Evolutionary conservation across 1,140 invertebrate genomes (phyloP).

Genomic region (Drosophila punjabiensis): DNA sequence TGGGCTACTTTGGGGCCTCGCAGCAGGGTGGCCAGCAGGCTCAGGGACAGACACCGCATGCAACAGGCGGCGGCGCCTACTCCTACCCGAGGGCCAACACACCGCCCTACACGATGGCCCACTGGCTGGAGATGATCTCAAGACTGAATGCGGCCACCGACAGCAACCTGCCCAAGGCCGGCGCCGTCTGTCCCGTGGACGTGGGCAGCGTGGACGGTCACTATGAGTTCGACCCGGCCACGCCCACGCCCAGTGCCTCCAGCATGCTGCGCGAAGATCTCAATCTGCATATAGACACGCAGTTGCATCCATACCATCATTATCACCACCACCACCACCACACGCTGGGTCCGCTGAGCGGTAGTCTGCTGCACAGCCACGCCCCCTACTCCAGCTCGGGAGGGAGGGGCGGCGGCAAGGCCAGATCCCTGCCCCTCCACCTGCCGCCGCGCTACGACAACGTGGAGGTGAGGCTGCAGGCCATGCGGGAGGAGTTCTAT

Average conservation of each 20-base stretch:
- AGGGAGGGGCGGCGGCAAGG: slow-evolving; percentile 33
- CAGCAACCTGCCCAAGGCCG: slow-evolving; percentile 84
- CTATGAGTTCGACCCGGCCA: slow-evolving; percentile 96
- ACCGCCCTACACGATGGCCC: slow-evolving; percentile 87
- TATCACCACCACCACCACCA: slow-evolving; percentile 59
- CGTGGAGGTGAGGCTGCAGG: slow-evolving; percentile 95
- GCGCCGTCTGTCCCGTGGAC: slow-evolving; percentile 87
- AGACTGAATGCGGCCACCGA: slow-evolving; percentile 86
- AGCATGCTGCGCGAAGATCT: slow-evolving; percentile 86
- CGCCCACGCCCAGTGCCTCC: slow-evolving; percentile 88
- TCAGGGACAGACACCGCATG: slow-evolving; percentile 62
- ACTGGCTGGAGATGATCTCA: slow-evolving; percentile 88
- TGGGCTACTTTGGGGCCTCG: slow-evolving; percentile 55
- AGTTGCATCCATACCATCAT: slow-evolving; percentile 40
- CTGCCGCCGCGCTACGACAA: slow-evolving; percentile 90
- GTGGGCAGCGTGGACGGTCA: slow-evolving; percentile 96
- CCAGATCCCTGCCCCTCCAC: slow-evolving; percentile 73
- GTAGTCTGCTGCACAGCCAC: slow-evolving; percentile 85
- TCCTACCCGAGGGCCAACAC: slow-evolving; percentile 77
- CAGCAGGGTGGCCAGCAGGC: slow-evolving; percentile 55
- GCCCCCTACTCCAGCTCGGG: slow-evolving; percentile 16
- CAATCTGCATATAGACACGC: slow-evolving; percentile 79
- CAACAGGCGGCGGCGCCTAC: slow-evolving; percentile 20
- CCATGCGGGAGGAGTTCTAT: slow-evolving; percentile 98
- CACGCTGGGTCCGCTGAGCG: slow-evolving; percentile 62